Base-by-base conservation (phyloP, 2,888 invertebrate species). In the Sarcophaga subvicina region DNA sequence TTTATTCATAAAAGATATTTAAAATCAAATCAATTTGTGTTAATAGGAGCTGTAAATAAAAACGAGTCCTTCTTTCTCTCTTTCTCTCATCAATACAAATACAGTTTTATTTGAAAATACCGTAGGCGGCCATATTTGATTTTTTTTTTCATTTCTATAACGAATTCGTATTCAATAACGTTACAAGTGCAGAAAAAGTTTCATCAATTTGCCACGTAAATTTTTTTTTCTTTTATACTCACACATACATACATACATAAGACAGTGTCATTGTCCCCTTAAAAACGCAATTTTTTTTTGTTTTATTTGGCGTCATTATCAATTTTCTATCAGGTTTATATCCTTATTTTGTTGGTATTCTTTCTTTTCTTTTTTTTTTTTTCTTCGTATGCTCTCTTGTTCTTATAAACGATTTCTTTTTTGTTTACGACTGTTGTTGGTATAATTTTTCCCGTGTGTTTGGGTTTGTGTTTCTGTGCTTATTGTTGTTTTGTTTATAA, bases 201-300 rank as follows among this genome's bases (percentile, higher is more conserved):
- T 22, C 1, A 37, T 37, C 37, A 37, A 37, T 37, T 37, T 37
- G 37, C 6, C 37, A 8, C 27, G 6, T 1, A 37, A 0, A 37
- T 37, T 37, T 27, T 4, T 27, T 3, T 3, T 5, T 27, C 4
- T 27, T 27, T 27, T 27, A 12, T 12, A 49, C 11, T 3, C 3
- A 12, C 11, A 14, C 14, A 37, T 37, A 49, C 49, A 14, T 49
- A 49, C 49, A 49, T 49, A 49, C 14, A 14, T 22, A 85, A 88
- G 78, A 88, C 87, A 89, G 88, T 87, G 88, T 89, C 88, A 89
- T 87, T 87, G 89, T 88, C 88, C 86, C 4, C 49, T 11, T 49
- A 49, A 12, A 49, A 12, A 54, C 1, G 4, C 1, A 54, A 14
- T 54, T 54, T 12, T 54, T 14, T 60, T 37, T 75, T 69, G 47